Evolutionary conservation across 2,113 vertebrate genomes (phyloP).

Genomic region (Numida meleagris): DNA sequence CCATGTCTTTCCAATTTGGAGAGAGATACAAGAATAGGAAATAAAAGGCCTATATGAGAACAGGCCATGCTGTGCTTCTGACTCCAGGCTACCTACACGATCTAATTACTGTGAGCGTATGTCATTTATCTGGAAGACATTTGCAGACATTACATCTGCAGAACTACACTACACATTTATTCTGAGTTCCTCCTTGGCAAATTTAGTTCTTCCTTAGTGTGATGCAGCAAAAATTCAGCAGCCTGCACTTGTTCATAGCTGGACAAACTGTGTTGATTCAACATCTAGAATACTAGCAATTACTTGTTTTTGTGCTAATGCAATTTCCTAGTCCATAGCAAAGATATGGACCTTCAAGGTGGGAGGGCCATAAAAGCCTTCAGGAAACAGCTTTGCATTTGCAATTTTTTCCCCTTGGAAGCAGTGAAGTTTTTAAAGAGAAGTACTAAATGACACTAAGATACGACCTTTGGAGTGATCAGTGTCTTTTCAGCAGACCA

Average conservation of each 20-base stretch:
- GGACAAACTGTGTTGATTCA: not conserved
- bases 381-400: not conserved
- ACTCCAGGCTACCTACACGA: not conserved
- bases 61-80: not conserved
- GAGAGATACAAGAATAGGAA: not conserved
- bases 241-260: not conserved
- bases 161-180: not conserved
- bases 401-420: not conserved
- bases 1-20: no score
- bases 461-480: not conserved
- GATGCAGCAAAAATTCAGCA: not conserved
- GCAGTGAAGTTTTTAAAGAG: not conserved
- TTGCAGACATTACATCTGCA: not conserved
- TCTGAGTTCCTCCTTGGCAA: not conserved
- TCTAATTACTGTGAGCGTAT: not conserved
- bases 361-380: not conserved
- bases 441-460: not conserved
- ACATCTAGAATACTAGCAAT: not conserved
- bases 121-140: not conserved
- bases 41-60: not conserved
- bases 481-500: not conserved
- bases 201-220: not conserved
- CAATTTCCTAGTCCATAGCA: not conserved
- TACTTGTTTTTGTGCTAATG: not conserved
- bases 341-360: not conserved